Percentiles rank a stretch among this genome's conserved stretches.
phyloP scores from a whole-genome alignment of 2,797 vertebrate genomes.

The Acanthurus leucopareius region DNA sequence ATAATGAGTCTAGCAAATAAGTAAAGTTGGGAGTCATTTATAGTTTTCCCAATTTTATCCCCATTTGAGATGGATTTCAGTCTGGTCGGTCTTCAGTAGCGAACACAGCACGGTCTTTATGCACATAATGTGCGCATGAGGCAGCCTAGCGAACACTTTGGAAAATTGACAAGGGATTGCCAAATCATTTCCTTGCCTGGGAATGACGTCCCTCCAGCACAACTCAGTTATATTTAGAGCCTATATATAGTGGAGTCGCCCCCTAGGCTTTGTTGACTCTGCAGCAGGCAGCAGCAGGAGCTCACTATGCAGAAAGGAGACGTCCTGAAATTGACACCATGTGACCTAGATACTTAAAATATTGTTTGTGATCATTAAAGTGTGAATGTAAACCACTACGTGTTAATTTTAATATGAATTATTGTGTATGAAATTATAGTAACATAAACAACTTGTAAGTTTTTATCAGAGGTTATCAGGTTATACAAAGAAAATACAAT shows the following conservation, averaged over 20 bases:
- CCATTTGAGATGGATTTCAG: not conserved
- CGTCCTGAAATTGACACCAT: slow-evolving; percentile 50
- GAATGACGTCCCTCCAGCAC: slow-evolving; percentile 81
- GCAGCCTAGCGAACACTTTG: slow-evolving; percentile 51
- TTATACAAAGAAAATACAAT: not conserved
- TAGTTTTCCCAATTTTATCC: not conserved
- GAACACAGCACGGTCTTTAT: not conserved
- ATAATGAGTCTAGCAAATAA: too few relatives aligned
- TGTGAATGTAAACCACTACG: not conserved
- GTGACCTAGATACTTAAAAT: slow-evolving; percentile 32
- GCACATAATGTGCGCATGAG: slow-evolving; percentile 66
- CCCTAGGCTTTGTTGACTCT: slow-evolving; percentile 79
- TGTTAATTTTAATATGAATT: not conserved
- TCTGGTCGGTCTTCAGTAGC: not conserved
- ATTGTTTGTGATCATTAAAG: slow-evolving; percentile 5
- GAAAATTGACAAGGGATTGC: slow-evolving; percentile 73
- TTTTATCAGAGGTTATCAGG: accelerated
- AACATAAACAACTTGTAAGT: not conserved
- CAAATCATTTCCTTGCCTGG: slow-evolving; percentile 82
- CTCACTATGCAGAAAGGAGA: not conserved
- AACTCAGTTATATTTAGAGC: slow-evolving; percentile 90
- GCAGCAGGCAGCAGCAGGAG: slow-evolving; percentile 48
- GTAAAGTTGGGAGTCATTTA: not conserved
- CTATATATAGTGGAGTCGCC: slow-evolving; percentile 87
- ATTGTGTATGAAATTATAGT: too few relatives aligned